These are phyloP conservation scores for Thermophis baileyi DNA, from an alignment of 2,113 vertebrate species.

Conservation along the genomic window DNA sequence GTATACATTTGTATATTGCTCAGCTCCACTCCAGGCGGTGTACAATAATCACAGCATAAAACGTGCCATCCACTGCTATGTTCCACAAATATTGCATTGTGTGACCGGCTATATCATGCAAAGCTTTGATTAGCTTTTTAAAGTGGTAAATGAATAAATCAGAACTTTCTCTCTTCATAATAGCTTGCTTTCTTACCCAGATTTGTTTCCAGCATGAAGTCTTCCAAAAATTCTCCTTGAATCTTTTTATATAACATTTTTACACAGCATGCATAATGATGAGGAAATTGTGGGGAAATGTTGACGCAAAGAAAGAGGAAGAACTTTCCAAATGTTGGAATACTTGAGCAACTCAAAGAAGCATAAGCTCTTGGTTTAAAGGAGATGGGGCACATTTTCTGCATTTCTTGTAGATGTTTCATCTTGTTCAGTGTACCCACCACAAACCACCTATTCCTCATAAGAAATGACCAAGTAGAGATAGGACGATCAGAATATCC, in stretches of 20 bases:
- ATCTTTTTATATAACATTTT: background rate
- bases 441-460: background rate
- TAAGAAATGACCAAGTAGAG: background rate
- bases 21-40: background rate
- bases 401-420: background rate
- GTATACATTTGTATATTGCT: background rate
- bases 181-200: background rate
- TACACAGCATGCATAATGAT: background rate
- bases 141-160: background rate
- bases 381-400: background rate
- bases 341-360: background rate
- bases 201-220: background rate
- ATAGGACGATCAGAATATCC: background rate
- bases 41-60: background rate
- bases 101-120: background rate
- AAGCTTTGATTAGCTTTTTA: background rate
- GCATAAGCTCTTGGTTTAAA: background rate
- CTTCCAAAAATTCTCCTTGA: background rate
- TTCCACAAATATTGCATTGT: background rate
- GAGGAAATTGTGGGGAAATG: background rate
- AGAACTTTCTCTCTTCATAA: background rate
- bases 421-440: background rate
- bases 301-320: background rate
- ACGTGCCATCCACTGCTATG: background rate
- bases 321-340: background rate